Evolutionary conservation across 2,888 invertebrate genomes (phyloP).

Genomic region (Amiota minor): DNA sequence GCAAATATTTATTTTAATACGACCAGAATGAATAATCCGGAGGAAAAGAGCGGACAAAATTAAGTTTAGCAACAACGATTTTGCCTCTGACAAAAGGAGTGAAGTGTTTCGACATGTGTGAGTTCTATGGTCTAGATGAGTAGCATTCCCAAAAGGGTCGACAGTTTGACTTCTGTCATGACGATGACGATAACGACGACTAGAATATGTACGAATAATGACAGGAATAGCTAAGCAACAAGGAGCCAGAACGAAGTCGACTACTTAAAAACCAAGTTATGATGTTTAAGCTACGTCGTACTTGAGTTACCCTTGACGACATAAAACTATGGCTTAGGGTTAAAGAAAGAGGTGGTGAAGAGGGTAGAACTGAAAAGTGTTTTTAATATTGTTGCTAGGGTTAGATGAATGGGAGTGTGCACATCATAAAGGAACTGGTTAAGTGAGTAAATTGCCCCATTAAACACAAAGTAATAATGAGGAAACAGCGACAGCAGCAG

Average conservation of each 20-base stretch:
- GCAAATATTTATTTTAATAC: constrained; percentile 65
- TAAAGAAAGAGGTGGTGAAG: too few relatives aligned
- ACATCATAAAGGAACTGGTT: constrained; percentile 35
- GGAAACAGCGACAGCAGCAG: constrained; percentile 21
- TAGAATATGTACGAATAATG: neutral
- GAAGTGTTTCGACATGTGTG: neutral
- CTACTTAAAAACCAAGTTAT: constrained; percentile 41
- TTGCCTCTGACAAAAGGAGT: neutral
- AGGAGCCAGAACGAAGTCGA: constrained; percentile 33
- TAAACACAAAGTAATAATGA: constrained; percentile 65
- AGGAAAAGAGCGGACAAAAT: constrained; percentile 16
- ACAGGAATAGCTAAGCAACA: neutral
- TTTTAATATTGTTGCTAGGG: too few relatives aligned
- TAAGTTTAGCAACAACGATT: neutral
- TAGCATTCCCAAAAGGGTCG: neutral
- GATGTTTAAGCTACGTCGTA: constrained; percentile 53
- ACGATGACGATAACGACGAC: neutral
- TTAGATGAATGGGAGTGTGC: constrained; percentile 1
- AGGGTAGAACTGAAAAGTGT: too few relatives aligned
- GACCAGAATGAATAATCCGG: constrained; percentile 40
- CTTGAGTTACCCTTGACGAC: constrained; percentile 57
- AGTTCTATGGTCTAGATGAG: too few relatives aligned
- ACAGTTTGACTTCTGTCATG: constrained; percentile 1
- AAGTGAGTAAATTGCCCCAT: constrained; percentile 60
- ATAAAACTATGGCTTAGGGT: constrained; percentile 39